A percentile compares a stretch with the other conserved stretches of the same genome.
Conservation (phyloP, 2,888 invertebrate genomes). For the Lasioglossum figueresi region DNA sequence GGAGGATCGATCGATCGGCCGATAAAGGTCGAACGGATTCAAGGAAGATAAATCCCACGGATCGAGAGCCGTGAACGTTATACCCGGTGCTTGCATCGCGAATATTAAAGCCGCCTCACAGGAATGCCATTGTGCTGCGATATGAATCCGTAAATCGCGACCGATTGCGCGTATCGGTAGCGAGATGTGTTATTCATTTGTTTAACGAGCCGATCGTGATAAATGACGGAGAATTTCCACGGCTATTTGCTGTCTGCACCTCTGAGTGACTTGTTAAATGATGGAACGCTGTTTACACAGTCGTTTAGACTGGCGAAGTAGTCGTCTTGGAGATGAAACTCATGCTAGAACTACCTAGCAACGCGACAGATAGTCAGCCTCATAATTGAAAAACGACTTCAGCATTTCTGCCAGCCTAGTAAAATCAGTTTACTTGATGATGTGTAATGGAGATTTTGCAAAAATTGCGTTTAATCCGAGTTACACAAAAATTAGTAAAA, state of each 20-base stretch:
- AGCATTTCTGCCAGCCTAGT: neutral
- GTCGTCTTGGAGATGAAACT: neutral
- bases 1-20: constrained; percentile 39
- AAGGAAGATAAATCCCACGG: constrained; percentile 32
- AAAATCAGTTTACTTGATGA: too few relatives aligned
- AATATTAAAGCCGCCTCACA: neutral
- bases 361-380: neutral
- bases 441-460: too few relatives aligned
- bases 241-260: neutral
- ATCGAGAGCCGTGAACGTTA: neutral
- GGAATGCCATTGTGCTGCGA: neutral
- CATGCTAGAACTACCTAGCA: neutral
- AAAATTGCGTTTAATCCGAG: too few relatives aligned
- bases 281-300: neutral
- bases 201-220: neutral
- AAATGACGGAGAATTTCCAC: neutral
- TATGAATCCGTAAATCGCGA: neutral
- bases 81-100: neutral
- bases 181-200: neutral
- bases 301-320: neutral
- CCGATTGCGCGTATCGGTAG: neutral
- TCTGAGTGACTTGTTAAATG: neutral
- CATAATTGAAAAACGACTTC: neutral
- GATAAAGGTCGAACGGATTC: constrained; percentile 36
- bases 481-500: too few relatives aligned